These are phyloP conservation scores for Steromphala cineraria DNA, from an alignment of 2,888 invertebrate species.

Conservation along the genomic window DNA sequence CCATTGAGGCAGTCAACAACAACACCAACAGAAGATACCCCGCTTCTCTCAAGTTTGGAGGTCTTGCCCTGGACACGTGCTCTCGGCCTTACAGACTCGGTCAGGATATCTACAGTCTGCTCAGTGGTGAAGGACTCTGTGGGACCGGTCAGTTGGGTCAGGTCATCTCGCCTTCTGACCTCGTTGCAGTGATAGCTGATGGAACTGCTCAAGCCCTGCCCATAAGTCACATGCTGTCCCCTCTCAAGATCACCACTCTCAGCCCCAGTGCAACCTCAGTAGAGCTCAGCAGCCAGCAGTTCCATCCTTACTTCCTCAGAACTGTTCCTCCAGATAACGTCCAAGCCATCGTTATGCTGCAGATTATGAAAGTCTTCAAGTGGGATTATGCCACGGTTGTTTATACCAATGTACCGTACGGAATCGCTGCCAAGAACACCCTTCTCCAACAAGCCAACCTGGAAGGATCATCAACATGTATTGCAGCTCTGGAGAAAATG, in stretches of 20 bases:
- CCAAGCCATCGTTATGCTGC: conserved; percentile 63
- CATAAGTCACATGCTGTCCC: conserved; percentile 68
- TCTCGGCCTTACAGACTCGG: conserved; percentile 67
- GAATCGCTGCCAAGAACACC: conserved; percentile 62
- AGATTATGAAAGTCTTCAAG: conserved; percentile 61
- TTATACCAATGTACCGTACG: conserved; percentile 68
- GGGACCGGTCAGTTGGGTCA: conserved; percentile 49
- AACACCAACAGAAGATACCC: conserved; percentile 55
- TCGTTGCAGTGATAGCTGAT: conserved; percentile 70
- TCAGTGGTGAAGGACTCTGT: conserved; percentile 72
- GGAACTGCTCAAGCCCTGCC: conserved; percentile 64
- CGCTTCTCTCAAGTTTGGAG: conserved; percentile 66
- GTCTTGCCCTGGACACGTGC: conserved; percentile 74
- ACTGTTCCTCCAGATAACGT: conserved; percentile 70
- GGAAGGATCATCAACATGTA: background rate
- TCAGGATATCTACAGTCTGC: conserved; percentile 72
- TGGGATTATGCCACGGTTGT: conserved; percentile 73
- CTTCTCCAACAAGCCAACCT: conserved; percentile 55
- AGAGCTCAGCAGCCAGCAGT: conserved; percentile 53
- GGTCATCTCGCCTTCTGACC: conserved; percentile 61
- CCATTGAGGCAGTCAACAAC: conserved; percentile 73
- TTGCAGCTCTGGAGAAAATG: conserved; percentile 38
- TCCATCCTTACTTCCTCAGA: conserved; percentile 64
- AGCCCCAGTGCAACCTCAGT: conserved; percentile 73
- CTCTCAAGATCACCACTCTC: conserved; percentile 65